Base-by-base conservation (phyloP, 30 jellyfish, hydroid and myxozoan genomes). In the Phacellophora camtschatica region DNA sequence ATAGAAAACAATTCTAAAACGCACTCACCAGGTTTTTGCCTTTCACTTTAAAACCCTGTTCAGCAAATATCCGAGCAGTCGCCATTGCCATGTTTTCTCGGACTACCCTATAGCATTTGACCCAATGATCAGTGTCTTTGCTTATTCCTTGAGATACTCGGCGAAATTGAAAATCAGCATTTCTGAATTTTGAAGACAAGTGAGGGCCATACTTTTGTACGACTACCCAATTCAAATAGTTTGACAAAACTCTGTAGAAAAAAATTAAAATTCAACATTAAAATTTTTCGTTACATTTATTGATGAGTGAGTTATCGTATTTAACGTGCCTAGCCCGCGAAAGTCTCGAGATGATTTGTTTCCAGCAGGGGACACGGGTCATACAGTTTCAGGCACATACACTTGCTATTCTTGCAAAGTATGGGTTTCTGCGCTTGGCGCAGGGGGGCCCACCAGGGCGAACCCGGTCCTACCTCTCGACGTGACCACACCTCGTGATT, bases 31-130 rank as follows among this genome's bases (percentile, higher is more conserved):
- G 71, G 5, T 31, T 31, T 35, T 50, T 64, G 9, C 39, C 77
- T 1, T 51, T 28, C 2, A 27, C 18, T 13, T 33, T 65, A 39
- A 71, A 33, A n/a, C 56, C 72, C 5, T 63, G 39, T 19, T 72
- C 53, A 4, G 71, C 23, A 51, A 37, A 84, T 3, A 84, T 29
- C 29, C 78, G 50, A 1, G 95, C 82, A 7, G 63, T 53, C 5
- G 88, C 88, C 88, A 84, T 67, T 56, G 62, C 81, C 84, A 84
- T 45, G 41, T 72, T 84, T 9, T 84, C 88, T 49, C 72, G 83
- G 0, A 84, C 95, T 2, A 49, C 72, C 16, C 34, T 34, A 35
- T 71, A 36, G 54, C 95, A 84, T 15, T 73, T 62, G 5, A 22
- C n/a, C 95, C 95, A 84, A 16, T 48, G 77, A 15, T 43, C 88